phyloP scores from a whole-genome alignment of 2,113 vertebrate species.

The Panthera tigris region DNA sequence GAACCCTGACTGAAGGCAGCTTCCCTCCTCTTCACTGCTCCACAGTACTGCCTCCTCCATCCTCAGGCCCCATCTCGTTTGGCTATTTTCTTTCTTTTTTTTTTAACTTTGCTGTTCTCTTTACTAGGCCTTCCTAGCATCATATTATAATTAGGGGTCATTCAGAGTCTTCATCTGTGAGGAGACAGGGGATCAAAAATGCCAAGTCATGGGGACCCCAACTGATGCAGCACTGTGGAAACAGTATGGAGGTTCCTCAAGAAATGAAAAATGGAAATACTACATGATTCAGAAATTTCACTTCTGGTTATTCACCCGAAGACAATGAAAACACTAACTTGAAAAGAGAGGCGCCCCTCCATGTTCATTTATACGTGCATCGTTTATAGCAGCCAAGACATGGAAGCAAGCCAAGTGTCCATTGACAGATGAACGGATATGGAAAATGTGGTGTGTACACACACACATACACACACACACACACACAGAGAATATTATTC shows the following conservation, averaged over 20 bases:
- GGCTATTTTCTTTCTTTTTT: background rate
- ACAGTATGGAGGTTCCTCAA: background rate
- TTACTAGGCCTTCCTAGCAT: background rate
- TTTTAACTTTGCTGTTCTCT: background rate
- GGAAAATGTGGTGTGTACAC: background rate
- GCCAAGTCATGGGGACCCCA: background rate
- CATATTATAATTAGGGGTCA: background rate
- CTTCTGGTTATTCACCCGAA: background rate
- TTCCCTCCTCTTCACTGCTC: background rate
- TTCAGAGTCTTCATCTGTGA: background rate
- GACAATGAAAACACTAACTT: background rate
- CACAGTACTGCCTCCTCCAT: background rate
- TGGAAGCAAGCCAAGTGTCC: background rate
- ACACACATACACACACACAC: too few relatives aligned
- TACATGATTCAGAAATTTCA: background rate
- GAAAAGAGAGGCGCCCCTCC: background rate
- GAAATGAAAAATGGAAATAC: too few relatives aligned
- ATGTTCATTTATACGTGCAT: background rate
- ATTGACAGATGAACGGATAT: background rate
- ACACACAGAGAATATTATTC: background rate
- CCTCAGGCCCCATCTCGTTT: fast-evolving
- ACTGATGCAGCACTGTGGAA: background rate
- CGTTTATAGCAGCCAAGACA: background rate
- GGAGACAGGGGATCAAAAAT: background rate
- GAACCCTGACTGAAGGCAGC: background rate